Base-by-base conservation (phyloP, 2,888 invertebrate species). In the Rotaria macrura region DNA sequence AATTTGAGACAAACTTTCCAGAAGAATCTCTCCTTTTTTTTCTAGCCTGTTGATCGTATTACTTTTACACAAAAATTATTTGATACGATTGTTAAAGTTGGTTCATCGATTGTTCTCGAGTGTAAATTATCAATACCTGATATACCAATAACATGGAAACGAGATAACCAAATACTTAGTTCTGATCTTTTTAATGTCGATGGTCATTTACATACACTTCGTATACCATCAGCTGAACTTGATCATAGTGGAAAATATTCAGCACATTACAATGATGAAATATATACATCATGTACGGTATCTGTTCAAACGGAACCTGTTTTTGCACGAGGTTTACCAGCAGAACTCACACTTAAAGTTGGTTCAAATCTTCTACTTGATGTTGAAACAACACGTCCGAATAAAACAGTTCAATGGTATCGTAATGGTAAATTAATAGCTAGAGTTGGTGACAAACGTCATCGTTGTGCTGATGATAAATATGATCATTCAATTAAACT, bases 321-420 rank as follows among this genome's bases (percentile, higher is more conserved):
- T n/a, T 79, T 79, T n/a, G 40, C 79, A 4, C 25, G 79, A n/a
- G 79, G 43, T 43, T 43, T 79, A 79, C 25, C 43, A 43, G 14
- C 40, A 6, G 79, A 79, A 43, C 2, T 79, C 43, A 79, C 79
- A 14, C 79, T 79, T 12, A 79, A 79, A 79, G 79, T 43, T 14
- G 79, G 79, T 79, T 14, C 40, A 79, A 79, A 79, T 79, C 14
- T 79, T n/a, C n/a, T 79, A n/a, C n/a, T 79, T 14, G 79, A 79
- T 43, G 43, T 43, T 40, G 79, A 43, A 79, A 79, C 79, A 79
- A 43, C 40, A 25, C 79, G 79, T 9, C 79, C 79, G 14, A 79
- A 79, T 79, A 79, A 79, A 79, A 79, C 40, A 12, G 79, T 79
- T 43, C 79, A 43, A 79, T 79, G 79, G 79, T 79, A 79, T 79